Evolutionary conservation across 1,140 invertebrate species (phyloP).

Genomic region (Oncopodura yosiiana): DNA sequence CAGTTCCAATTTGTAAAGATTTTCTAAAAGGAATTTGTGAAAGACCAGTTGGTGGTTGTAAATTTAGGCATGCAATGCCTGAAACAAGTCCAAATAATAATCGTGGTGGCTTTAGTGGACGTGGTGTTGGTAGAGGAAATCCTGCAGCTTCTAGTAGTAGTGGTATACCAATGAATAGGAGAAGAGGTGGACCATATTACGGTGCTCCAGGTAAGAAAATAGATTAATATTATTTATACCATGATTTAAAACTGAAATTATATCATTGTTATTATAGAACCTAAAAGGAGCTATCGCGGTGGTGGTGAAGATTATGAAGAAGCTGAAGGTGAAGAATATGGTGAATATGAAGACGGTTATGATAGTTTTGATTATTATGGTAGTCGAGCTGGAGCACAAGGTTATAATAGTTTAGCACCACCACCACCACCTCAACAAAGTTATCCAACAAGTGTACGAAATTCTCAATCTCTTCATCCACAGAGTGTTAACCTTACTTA

Average conservation of each 20-base stretch:
- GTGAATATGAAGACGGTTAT: constrained; percentile 17
- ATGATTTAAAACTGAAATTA: too few species aligned
- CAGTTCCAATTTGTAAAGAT: constrained; percentile 62
- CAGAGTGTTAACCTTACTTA: too few species aligned
- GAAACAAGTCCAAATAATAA: constrained; percentile 6
- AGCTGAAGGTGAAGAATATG: too few species aligned
- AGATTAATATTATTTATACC: background rate
- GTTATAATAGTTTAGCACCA: constrained; percentile 4
- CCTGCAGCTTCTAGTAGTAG: constrained; percentile 4
- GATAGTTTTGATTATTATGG: background rate
- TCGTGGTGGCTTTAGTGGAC: background rate
- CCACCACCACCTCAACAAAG: constrained; percentile 10
- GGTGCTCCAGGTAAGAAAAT: constrained; percentile 32
- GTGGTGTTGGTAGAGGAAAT: background rate
- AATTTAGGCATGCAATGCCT: constrained; percentile 44
- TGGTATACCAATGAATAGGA: background rate
- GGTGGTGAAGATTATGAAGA: too few species aligned
- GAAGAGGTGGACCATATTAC: constrained; percentile 23
- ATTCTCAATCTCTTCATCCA: too few species aligned
- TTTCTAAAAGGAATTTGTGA: constrained; percentile 61
- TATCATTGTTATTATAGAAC: too few species aligned
- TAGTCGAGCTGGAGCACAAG: background rate
- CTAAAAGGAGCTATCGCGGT: too few species aligned
- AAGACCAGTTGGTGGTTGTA: constrained; percentile 47
- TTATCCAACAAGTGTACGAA: constrained; percentile 3